These are phyloP conservation scores for Phymastichus coffea DNA, from an alignment of 1,140 invertebrate species.

Conservation along the genomic window DNA sequence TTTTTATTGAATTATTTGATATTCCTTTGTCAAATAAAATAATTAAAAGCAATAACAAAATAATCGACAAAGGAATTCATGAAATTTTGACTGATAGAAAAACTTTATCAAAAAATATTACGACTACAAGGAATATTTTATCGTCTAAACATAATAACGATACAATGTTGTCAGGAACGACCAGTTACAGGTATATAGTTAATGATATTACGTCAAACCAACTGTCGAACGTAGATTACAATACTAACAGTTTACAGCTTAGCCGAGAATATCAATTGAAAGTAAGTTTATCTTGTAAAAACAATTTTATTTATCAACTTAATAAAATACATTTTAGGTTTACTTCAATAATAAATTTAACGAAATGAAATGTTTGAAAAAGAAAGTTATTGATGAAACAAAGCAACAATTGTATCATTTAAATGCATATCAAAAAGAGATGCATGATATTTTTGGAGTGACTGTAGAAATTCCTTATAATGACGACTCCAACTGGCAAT, in stretches of 20 bases:
- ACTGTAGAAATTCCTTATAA: conserved; percentile 18
- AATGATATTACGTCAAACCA: conserved; percentile 30
- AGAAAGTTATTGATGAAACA: conserved; percentile 33
- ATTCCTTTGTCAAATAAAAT: conserved; percentile 37
- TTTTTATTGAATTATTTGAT: conserved; percentile 59
- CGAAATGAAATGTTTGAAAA: conserved; percentile 42
- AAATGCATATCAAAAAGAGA: conserved; percentile 34
- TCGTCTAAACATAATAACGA: neutral
- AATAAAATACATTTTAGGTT: conserved; percentile 32
- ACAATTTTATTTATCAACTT: neutral
- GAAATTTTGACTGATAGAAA: too few relatives aligned
- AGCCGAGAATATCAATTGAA: conserved; percentile 34
- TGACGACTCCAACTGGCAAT: conserved; percentile 33
- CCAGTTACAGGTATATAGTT: conserved; percentile 48
- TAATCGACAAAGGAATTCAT: too few relatives aligned
- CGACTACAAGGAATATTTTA: too few relatives aligned
- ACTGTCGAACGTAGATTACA: conserved; percentile 7
- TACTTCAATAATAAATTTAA: conserved; percentile 57
- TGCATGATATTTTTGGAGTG: conserved; percentile 36
- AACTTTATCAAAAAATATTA: too few relatives aligned
- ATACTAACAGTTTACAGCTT: neutral
- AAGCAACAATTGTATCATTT: conserved; percentile 34
- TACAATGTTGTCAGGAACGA: conserved; percentile 39
- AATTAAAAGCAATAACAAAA: too few relatives aligned
- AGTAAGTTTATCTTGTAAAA: conserved; percentile 12